A percentile compares a stretch with the other conserved stretches of the same genome.
These are phyloP conservation scores for Sialia sialis DNA, from an alignment of 2,113 vertebrate genomes.

Conservation along the genomic window DNA sequence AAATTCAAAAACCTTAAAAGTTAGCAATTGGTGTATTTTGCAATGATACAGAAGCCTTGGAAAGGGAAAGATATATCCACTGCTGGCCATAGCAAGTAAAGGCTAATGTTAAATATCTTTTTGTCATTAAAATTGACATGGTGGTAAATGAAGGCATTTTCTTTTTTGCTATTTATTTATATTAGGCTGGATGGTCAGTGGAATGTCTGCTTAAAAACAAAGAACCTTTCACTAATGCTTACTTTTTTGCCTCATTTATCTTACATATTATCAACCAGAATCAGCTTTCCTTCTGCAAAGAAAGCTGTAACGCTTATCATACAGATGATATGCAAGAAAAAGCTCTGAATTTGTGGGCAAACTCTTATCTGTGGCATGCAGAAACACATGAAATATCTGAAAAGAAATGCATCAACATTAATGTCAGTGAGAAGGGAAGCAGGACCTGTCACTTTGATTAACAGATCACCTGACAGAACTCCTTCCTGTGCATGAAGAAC, in stretches of 20 bases:
- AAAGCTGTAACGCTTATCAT: neutral
- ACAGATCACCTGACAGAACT: conserved; percentile 31
- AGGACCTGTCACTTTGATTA: conserved; percentile 8
- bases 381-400: conserved; percentile 33
- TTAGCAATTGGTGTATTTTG: neutral
- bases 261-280: conserved; percentile 18
- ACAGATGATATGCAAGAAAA: neutral
- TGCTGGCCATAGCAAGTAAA: neutral
- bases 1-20: neutral
- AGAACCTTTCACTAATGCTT: conserved; percentile 7
- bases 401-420: conserved; percentile 50
- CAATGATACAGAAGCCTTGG: neutral
- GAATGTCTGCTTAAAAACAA: conserved; percentile 38
- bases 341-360: neutral
- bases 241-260: conserved; percentile 35
- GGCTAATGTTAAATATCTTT: conserved; percentile 27
- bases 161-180: conserved; percentile 24
- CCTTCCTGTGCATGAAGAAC: neutral
- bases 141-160: conserved; percentile 12
- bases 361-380: conserved; percentile 49
- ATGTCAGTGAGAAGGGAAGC: neutral
- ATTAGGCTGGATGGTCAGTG: neutral
- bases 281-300: neutral
- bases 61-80: conserved; percentile 16
- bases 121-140: conserved; percentile 25